Conservation (phyloP, 2,113 vertebrate genomes). For the Prionailurus viverrinus region DNA sequence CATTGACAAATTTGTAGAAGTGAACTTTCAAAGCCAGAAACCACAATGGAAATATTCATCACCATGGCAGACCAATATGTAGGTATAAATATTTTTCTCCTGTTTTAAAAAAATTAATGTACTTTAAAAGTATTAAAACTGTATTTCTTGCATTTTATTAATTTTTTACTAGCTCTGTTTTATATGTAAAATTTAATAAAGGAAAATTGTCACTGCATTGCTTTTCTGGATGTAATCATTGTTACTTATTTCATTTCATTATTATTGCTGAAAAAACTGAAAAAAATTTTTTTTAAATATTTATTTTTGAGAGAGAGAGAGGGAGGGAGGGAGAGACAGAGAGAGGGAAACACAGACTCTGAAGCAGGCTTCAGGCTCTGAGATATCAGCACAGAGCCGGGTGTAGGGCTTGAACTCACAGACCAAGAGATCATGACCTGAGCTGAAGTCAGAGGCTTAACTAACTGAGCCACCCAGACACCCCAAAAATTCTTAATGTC, state of each 20-base stretch:
- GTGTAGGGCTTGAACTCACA: no score
- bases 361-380: no score
- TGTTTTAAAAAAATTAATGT: neutral
- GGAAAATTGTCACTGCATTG: neutral
- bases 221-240: neutral
- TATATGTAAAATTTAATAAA: neutral
- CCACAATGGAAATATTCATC: neutral
- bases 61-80: neutral
- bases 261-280: neutral
- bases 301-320: no score
- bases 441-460: no score
- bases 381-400: no score
- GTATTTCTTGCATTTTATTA: neutral
- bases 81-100: slow-evolving; percentile 29
- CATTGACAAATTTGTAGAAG: neutral
- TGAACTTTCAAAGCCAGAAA: neutral
- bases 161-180: neutral
- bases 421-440: no score
- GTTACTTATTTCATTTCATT: slow-evolving; percentile 6
- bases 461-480: no score
- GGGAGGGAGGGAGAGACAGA: no score
- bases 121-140: neutral
- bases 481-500: neutral
- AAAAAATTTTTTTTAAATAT: no score
- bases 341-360: no score